Base-by-base conservation (phyloP, 2,888 invertebrate species). In the Lissonota sp. region DNA sequence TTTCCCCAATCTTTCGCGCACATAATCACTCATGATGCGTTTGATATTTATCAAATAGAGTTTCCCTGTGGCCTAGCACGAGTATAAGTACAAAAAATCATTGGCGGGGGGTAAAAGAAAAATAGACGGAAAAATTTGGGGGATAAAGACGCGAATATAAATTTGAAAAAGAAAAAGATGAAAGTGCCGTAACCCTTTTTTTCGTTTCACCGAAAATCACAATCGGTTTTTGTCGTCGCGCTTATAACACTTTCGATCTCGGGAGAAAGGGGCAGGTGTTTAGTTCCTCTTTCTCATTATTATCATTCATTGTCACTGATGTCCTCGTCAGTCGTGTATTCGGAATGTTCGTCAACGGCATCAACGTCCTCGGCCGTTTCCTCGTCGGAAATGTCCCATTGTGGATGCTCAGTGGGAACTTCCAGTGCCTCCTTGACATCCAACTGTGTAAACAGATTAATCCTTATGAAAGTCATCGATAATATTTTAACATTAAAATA, bases 351-450 rank as follows among this genome's bases (percentile, higher is more conserved):
- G 87, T 95, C 95, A 78, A 94, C 95, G 84, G 94, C 94, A 84
- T 95, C 95, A 64, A 95, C 94, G 86, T 95, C 94, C 86, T 95
- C 95, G 78, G 96, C 96, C 79, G 96, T 96, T 90, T 99, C 98
- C 64, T 98, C 98, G 90, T 98, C 98, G 85, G 97, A 97, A 90
- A 98, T 97, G 90, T 99, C 98, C 99, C 99, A 99, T 93, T 99
- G 99, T n/a, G 98, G 98, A 93, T 99, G 98, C 90, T 97, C 96
- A 69, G 95, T 96, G 83, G 98, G 97, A 88, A 98, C 95, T 87
- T 96, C 97, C 84, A 98, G 97, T 39, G 99, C 99, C 93, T 98
- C 98, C 93, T 99, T 97, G 82, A 99, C 99, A 92, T 99, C 99
- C 93, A 99, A 93, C 96, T 96, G 88, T 44, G 92, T 87, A 58